Evolutionary conservation across 2,888 invertebrate species (phyloP).

Genomic region (Galeruca laticollis): DNA sequence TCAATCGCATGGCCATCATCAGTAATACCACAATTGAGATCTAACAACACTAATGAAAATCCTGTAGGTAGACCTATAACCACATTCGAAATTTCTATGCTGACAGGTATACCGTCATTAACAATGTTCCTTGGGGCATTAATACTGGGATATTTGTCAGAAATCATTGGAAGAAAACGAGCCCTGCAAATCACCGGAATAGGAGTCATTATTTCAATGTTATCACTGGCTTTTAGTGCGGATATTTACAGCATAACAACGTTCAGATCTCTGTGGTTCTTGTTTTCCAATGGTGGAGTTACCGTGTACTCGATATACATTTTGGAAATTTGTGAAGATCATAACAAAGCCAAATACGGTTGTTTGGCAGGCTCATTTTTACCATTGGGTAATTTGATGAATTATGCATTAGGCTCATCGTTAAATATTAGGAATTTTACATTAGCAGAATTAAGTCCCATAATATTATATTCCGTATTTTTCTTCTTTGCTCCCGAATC

Average conservation of each 20-base stretch:
- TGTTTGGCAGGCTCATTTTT: no score
- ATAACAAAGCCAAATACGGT: no score
- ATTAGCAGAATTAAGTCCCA: neutral
- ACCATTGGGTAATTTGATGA: no score
- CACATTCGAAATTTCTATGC: conserved; percentile 3
- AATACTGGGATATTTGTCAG: neutral
- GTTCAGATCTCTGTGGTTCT: neutral
- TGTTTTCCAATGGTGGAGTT: neutral
- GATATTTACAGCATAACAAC: neutral
- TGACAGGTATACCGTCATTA: neutral
- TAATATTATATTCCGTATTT: neutral
- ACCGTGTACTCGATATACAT: neutral
- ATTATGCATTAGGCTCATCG: no score
- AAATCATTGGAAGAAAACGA: neutral
- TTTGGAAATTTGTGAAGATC: no score
- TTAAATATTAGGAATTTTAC: neutral
- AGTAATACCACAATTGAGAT: neutral
- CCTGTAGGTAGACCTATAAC: no score
- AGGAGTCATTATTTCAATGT: neutral
- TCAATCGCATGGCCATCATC: conserved; percentile 42
- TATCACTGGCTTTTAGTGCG: neutral
- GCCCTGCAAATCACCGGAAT: neutral
- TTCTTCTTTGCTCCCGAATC: neutral
- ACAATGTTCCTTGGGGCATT: neutral
- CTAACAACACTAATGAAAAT: neutral